Conservation (phyloP, 2,888 invertebrate species). For the Mylabris sibirica region DNA sequence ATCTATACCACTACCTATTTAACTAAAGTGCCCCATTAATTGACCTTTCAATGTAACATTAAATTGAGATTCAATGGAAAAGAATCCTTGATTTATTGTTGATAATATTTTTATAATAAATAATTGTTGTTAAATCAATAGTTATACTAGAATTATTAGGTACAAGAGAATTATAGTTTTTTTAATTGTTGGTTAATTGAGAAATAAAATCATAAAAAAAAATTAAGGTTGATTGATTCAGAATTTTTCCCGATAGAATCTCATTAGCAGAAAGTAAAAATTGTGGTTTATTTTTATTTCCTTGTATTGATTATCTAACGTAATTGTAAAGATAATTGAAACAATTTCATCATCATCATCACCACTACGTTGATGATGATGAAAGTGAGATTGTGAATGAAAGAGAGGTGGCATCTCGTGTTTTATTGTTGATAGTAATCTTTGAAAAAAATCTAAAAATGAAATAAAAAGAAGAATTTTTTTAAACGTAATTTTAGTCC, state of each 20-base stretch:
- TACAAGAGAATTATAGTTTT: no score
- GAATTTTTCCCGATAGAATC: no score
- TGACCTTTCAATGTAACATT: not conserved
- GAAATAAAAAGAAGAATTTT: not conserved
- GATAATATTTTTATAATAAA: not conserved
- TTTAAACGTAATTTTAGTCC: no score
- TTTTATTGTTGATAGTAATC: no score
- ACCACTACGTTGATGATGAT: no score
- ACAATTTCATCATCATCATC: not conserved
- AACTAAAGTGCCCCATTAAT: not conserved
- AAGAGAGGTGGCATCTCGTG: not conserved
- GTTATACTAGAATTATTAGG: no score
- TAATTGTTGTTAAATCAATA: not conserved
- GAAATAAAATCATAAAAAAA: no score
- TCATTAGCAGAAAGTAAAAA: not conserved
- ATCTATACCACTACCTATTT: not conserved
- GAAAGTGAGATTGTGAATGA: not conserved
- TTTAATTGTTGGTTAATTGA: no score
- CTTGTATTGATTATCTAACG: not conserved
- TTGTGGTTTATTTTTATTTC: not conserved
- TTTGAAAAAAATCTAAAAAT: not conserved
- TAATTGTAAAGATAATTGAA: not conserved
- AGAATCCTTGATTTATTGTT: not conserved
- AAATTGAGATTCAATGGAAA: not conserved
- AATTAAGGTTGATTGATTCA: no score